These are phyloP conservation scores for Murina feae DNA, from an alignment of 2,113 vertebrate genomes.

Conservation along the genomic window DNA sequence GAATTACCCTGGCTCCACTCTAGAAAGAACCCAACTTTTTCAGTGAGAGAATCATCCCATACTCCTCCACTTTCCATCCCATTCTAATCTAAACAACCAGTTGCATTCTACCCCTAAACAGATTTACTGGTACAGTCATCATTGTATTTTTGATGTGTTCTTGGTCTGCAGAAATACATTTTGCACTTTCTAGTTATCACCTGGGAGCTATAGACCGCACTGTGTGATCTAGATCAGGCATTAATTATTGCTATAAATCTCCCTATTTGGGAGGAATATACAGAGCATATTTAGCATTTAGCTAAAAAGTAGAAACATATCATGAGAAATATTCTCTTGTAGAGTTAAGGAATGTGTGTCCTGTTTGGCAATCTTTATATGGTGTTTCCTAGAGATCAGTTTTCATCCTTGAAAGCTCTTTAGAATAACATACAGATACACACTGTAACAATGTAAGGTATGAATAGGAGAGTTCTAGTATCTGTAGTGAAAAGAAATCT, in stretches of 20 bases:
- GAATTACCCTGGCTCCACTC: neutral
- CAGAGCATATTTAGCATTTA: neutral
- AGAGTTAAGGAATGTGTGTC: conserved; percentile 43
- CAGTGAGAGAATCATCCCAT: neutral
- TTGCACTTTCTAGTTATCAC: conserved; percentile 22
- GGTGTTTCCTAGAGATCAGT: conserved; percentile 39
- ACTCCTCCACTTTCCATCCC: neutral
- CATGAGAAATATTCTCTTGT: conserved; percentile 44
- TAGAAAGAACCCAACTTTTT: neutral
- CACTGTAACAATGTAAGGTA: conserved; percentile 66
- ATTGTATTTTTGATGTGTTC: neutral
- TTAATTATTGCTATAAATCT: conserved; percentile 64
- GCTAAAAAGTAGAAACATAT: conserved; percentile 43
- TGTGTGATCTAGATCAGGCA: conserved; percentile 33
- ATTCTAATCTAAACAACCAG: neutral
- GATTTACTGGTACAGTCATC: neutral
- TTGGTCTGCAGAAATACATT: conserved; percentile 9
- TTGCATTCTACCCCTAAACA: neutral
- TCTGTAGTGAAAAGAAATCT: conserved; percentile 54
- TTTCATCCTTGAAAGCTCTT: conserved; percentile 71
- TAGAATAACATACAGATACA: conserved; percentile 62
- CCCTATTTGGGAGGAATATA: neutral
- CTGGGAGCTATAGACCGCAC: neutral
- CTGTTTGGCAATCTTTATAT: conserved; percentile 53
- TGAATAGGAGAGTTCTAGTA: conserved; percentile 58